phyloP scores from a whole-genome alignment of 2,797 vertebrate genomes.

The Antrozous pallidus region DNA sequence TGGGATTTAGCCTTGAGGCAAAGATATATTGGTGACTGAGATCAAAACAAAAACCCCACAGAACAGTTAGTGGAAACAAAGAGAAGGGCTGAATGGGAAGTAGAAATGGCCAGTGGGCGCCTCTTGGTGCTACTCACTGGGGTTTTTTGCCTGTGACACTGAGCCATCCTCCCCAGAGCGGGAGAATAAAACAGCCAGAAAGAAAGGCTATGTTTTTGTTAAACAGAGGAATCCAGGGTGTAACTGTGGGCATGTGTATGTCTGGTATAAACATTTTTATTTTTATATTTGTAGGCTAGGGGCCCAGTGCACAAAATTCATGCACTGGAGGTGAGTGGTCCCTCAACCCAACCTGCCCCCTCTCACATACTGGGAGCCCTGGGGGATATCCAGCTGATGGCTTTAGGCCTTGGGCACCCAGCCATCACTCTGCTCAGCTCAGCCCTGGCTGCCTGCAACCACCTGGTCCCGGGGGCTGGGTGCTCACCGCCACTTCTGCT shows the following conservation, averaged over 20 bases:
- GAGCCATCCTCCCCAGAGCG: background rate
- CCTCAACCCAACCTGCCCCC: too few relatives aligned
- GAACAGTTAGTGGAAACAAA: background rate
- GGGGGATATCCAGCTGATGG: too few relatives aligned
- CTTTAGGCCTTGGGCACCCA: too few relatives aligned
- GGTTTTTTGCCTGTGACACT: background rate
- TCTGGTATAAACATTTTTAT: conserved; percentile 6
- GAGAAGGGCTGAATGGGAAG: background rate
- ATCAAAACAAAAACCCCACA: background rate
- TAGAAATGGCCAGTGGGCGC: background rate
- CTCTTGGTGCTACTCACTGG: background rate
- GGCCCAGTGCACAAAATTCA: too few relatives aligned
- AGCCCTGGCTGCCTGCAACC: too few relatives aligned
- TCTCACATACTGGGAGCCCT: too few relatives aligned
- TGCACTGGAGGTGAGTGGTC: too few relatives aligned
- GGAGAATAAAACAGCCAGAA: background rate
- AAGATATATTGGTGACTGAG: background rate
- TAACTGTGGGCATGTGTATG: background rate
- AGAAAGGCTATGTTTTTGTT: background rate
- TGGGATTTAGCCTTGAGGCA: background rate
- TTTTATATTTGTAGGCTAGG: conserved; percentile 7
- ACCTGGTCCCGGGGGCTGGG: too few relatives aligned
- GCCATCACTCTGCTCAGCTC: too few relatives aligned
- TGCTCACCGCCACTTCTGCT: too few relatives aligned
- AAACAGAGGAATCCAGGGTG: background rate